Conservation (phyloP, 2,113 vertebrate species). For the Ctenomys sociabilis region DNA sequence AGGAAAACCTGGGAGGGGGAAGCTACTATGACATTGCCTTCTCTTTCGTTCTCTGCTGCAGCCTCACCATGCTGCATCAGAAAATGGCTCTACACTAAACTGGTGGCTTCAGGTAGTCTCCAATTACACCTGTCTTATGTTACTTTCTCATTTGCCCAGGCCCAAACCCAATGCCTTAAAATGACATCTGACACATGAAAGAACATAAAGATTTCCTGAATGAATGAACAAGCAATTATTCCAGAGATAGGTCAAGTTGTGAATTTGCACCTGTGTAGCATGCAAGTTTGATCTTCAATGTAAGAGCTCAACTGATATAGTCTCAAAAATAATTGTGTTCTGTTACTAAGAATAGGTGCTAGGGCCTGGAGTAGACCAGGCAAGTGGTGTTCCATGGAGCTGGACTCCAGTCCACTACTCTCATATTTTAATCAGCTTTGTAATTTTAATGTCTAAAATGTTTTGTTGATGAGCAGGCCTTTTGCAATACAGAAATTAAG, state of each 20-base stretch:
- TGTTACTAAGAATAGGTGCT: background rate
- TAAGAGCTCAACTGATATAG: background rate
- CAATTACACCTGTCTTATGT: background rate
- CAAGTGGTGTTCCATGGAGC: background rate
- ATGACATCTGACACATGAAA: background rate
- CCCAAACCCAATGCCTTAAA: background rate
- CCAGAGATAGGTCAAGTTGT: background rate
- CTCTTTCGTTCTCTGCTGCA: background rate
- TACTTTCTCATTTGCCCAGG: background rate
- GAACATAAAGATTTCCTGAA: background rate
- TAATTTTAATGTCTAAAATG: background rate
- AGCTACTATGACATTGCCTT: fast-evolving
- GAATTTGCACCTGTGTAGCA: background rate
- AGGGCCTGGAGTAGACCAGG: too few relatives aligned
- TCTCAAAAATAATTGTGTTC: background rate
- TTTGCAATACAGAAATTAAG: background rate
- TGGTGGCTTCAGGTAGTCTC: background rate
- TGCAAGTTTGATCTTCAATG: background rate
- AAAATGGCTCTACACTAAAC: background rate
- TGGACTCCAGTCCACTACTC: too few relatives aligned
- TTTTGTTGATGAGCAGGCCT: background rate
- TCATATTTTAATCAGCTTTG: background rate
- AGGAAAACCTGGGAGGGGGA: background rate
- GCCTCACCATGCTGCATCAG: background rate
- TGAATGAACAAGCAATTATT: background rate